Percentiles rank a stretch among this genome's conserved stretches.
phyloP scores from a whole-genome alignment of 2,113 vertebrate species.

The Nibea albiflora region DNA sequence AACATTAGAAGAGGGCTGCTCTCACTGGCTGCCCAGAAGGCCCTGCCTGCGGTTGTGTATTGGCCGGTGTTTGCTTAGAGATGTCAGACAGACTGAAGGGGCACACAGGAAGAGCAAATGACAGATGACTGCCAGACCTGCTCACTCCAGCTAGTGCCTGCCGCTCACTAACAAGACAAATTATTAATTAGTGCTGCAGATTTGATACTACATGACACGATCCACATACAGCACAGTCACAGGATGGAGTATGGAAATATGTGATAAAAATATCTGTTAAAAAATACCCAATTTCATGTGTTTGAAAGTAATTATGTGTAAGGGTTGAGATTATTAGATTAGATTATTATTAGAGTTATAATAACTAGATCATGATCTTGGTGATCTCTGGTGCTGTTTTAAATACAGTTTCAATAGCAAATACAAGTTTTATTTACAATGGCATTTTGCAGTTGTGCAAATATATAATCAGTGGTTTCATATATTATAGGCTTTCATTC shows the following conservation, averaged over 20 bases:
- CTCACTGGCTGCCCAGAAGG: slow-evolving; percentile 80
- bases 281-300: background rate
- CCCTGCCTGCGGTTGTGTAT: slow-evolving; percentile 82
- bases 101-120: slow-evolving; percentile 84
- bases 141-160: slow-evolving; percentile 28
- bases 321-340: background rate
- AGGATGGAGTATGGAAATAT: background rate
- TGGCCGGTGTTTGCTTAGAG: slow-evolving; percentile 83
- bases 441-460: background rate
- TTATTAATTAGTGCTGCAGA: slow-evolving; percentile 51
- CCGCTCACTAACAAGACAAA: slow-evolving; percentile 22
- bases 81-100: slow-evolving; percentile 87
- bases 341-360: background rate
- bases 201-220: background rate
- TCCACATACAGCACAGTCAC: background rate
- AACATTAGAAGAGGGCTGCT: slow-evolving; percentile 88
- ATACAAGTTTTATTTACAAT: background rate
- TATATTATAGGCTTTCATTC: background rate
- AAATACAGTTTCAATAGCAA: background rate
- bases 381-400: too few species aligned
- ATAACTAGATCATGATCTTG: background rate
- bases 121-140: slow-evolving; percentile 83
- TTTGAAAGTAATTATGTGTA: background rate
- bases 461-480: background rate
- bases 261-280: background rate